These are phyloP conservation scores for Pandion haliaetus DNA, from an alignment of 2,113 vertebrate genomes.

Conservation along the genomic window DNA sequence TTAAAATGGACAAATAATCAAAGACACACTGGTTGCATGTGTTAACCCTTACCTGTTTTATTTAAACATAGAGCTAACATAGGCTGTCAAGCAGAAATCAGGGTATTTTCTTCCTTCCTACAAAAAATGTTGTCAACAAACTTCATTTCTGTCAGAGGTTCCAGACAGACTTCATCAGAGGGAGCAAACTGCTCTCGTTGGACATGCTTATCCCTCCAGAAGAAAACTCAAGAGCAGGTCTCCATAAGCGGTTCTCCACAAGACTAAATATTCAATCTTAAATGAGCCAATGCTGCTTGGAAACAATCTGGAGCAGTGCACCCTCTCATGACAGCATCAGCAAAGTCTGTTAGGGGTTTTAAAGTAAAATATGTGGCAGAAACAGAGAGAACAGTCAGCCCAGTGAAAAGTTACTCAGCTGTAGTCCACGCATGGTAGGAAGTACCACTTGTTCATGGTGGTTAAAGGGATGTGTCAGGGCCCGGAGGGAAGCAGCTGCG, in stretches of 20 bases:
- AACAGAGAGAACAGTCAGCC: neutral
- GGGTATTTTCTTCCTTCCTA: neutral
- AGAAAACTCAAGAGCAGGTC: neutral
- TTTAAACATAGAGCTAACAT: neutral
- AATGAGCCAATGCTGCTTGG: neutral
- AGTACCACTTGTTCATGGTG: neutral
- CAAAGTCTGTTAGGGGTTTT: neutral
- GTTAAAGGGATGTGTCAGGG: neutral
- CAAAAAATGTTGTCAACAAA: neutral
- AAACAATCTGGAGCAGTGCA: neutral
- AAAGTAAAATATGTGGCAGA: neutral
- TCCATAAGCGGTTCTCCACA: neutral
- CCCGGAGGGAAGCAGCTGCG: neutral
- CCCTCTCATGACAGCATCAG: too few species aligned
- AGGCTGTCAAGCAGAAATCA: neutral
- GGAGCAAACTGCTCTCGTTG: neutral
- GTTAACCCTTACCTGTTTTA: neutral
- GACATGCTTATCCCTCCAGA: neutral
- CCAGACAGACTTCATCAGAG: neutral
- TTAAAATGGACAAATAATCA: neutral
- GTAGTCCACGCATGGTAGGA: neutral
- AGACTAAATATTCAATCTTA: neutral
- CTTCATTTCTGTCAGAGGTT: neutral
- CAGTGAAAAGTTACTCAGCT: neutral
- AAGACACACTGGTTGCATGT: neutral